Base-by-base conservation (phyloP, 1,140 invertebrate genomes). In the Bombus waltoni region DNA sequence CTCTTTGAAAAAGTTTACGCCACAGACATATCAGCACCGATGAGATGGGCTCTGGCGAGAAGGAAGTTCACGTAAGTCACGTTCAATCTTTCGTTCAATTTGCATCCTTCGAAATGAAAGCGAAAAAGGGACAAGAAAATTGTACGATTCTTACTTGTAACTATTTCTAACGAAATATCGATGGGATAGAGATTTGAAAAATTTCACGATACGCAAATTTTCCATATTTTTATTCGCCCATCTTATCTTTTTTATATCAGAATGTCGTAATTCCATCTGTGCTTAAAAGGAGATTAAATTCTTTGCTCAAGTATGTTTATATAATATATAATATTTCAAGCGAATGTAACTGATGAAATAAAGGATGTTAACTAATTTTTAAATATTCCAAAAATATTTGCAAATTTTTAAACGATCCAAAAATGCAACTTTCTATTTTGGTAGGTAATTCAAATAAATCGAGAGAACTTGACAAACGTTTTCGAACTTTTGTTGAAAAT, bases 21-120 rank as follows among this genome's bases (percentile, higher is more conserved):
- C 68, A 99, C 98, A 1, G 98, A 99, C 95, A 97, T 98, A 87
- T 99, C 98, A 0, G 93, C 94, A 1, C 96, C 97, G 18, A 99
- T 99, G 98, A 95, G 96, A 88, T 97, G 96, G 91, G 95, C 97
- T 44, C 96, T 99, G 13, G 92, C 95, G 25, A 95, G 96, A 89
- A 97, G 97, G 90, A 97, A 97, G 85, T 99, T 97, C 94, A 96
- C 95, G 96, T 96, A 85, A 85, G 90, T 88, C 9, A 42, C 8
- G 13, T 71, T 71, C 32, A 25, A 3, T 53, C 18, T 82, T 73
- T 35, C 25, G 25, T 42, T 57, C 70, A 40, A 47, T 71, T 72
- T n/a, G 10, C 68, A 44, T 38, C 22, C 8, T 32, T 38, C 35
- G 10, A 40, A 18, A 15, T 15, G 25, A 76, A 53, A 35, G 5